phyloP scores from a whole-genome alignment of 1,140 invertebrate species.

The Cotesia vestalis region DNA sequence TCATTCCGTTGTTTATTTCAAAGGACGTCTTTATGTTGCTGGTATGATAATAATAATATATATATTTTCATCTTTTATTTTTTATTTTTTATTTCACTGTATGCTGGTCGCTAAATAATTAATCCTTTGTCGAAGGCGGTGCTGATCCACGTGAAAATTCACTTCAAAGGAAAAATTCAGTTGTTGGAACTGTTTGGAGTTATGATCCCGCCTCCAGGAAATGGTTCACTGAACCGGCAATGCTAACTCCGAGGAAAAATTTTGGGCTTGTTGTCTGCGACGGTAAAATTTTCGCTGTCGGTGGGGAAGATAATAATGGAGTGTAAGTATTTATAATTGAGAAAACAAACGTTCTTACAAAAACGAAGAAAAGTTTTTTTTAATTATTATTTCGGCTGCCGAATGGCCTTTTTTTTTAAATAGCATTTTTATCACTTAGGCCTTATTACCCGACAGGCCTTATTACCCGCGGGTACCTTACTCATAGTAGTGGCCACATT shows the following conservation, averaged over 20 bases:
- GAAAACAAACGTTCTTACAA: background rate
- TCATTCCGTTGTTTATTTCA: conserved; percentile 68
- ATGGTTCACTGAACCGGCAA: conserved; percentile 69
- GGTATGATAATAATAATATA: conserved; percentile 54
- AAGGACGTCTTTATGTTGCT: conserved; percentile 69
- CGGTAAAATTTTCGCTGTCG: conserved; percentile 70
- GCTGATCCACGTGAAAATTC: conserved; percentile 70
- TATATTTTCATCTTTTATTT: no score
- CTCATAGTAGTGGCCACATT: no score
- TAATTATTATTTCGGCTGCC: no score
- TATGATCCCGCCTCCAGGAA: conserved; percentile 68
- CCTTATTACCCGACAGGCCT: no score
- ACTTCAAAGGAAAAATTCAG: conserved; percentile 63
- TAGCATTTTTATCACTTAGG: no score
- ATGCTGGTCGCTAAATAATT: background rate
- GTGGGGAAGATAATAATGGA: conserved; percentile 70
- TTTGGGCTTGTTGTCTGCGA: conserved; percentile 69
- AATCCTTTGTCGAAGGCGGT: conserved; percentile 62
- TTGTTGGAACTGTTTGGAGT: conserved; percentile 71
- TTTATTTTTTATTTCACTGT: no score
- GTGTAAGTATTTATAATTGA: conserved; percentile 54
- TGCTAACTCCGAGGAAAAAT: conserved; percentile 68
- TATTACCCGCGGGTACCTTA: no score
- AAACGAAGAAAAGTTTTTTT: no score
- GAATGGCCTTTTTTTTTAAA: no score